Conservation (phyloP, 2,113 vertebrate genomes). For the Neolamprologus kungweensis region DNA sequence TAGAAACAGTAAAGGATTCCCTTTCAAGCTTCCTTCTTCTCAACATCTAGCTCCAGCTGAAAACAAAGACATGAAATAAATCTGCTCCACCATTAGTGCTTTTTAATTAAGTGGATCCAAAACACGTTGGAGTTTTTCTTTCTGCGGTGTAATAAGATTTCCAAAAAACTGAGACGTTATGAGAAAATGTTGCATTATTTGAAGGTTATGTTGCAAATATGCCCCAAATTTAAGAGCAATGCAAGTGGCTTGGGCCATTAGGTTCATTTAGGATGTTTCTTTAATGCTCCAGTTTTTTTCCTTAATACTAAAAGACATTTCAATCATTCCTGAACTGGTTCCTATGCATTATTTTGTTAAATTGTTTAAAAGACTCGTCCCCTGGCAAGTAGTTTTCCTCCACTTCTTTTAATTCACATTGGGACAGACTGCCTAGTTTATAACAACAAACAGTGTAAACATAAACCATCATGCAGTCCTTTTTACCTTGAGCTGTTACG, state of each 20-base stretch:
- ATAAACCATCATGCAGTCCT: background rate
- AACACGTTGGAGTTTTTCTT: background rate
- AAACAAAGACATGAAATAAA: background rate
- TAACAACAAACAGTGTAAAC: background rate
- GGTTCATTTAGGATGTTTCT: background rate
- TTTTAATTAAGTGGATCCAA: background rate
- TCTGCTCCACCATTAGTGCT: background rate
- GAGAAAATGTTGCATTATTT: background rate
- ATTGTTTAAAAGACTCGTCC: background rate
- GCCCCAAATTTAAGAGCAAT: background rate
- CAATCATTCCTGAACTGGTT: background rate
- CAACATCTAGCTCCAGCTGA: background rate
- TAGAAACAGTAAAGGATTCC: background rate
- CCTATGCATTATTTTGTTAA: background rate
- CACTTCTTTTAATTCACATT: background rate
- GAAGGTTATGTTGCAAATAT: background rate
- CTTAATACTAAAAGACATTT: background rate
- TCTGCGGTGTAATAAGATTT: background rate
- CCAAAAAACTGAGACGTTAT: rapidly evolving
- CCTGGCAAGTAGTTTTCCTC: background rate
- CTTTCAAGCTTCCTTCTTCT: background rate
- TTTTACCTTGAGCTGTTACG: background rate
- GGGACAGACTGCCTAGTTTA: background rate
- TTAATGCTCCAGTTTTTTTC: background rate
- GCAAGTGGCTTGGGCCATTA: background rate